Percentiles rank a stretch among this genome's conserved stretches.
phyloP scores from a whole-genome alignment of 2,797 vertebrate genomes.

The Balearica regulorum region DNA sequence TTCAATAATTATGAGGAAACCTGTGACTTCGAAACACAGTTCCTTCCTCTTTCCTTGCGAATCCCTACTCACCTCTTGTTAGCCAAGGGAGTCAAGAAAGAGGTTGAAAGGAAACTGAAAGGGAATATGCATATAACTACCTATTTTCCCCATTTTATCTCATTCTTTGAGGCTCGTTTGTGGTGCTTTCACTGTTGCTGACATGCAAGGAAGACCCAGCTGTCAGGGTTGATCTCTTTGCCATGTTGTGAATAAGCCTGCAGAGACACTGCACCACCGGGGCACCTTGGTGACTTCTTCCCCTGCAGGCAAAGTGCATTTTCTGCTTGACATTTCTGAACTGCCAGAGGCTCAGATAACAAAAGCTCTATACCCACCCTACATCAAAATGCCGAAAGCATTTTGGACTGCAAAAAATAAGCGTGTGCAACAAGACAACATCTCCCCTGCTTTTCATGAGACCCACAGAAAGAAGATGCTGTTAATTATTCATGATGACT shows the following conservation, averaged over 20 bases:
- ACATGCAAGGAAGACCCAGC: neutral
- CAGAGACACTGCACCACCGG: neutral
- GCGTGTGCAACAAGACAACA: neutral
- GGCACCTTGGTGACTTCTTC: neutral
- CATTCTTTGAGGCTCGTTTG: neutral
- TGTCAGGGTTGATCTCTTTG: constrained; percentile 41
- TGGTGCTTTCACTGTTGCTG: neutral
- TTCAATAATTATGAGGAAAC: neutral
- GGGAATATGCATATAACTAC: neutral
- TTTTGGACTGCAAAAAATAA: neutral
- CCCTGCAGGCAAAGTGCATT: constrained; percentile 41
- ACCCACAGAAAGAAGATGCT: neutral
- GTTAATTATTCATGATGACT: constrained; percentile 18
- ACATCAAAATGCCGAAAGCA: neutral
- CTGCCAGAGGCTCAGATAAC: constrained; percentile 10
- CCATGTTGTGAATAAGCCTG: neutral
- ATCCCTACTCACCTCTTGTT: neutral
- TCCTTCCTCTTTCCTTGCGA: neutral
- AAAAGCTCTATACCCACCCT: neutral
- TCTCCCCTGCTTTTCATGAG: neutral
- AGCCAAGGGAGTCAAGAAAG: neutral
- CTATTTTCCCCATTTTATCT: neutral
- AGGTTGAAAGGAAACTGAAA: neutral
- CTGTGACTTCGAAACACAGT: neutral
- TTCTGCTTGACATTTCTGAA: constrained; percentile 62